Evolutionary conservation across 2,888 invertebrate species (phyloP), one percentile per base, ranked within the genome.

Genomic region (Melanophora roralis): DNA sequence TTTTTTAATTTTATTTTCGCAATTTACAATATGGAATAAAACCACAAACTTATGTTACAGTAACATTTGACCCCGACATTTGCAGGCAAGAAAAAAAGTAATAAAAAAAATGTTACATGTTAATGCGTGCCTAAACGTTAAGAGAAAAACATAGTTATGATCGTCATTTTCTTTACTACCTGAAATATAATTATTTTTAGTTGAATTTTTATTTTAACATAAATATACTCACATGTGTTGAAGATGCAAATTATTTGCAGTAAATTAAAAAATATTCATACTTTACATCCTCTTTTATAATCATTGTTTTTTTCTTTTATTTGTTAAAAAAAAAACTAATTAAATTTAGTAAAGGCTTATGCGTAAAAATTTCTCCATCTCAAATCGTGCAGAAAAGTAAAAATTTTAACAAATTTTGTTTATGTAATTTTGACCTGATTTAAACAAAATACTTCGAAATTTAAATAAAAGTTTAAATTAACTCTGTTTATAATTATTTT

Each of bases 31-130:
- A 23, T 45, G 16, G 34, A 62, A 47, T 60, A 38, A 62, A 62
- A 40, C 19, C 34, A 55, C 12, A n/a, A 12, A 8, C 47, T 65
- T 23, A 53, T 78, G 78, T 67, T 57, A 73, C 73, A 78, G 49
- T 73, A 79, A 69, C 76, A 62, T 72, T 67, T 75, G 74, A 78
- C 57, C 71, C 49, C 59, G 51, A 23, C 49, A 36, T 62, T 9
- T 38, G 21, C 12, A 57, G 7, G 27, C 27, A 14, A 38, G 40
- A 51, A 34, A 40, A 57, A 21, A 43, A 49, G 32, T 9, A 45
- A 49, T 53, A 73, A 71, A 36, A 45, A 69, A 79, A 73, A 59
- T 69, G 43, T 59, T 62, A 40, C n/a, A 67, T 64, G 32, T 27
- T 43, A 1, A 14, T 53, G 36, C 55, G 19, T 62, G 16, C 47